Evolutionary conservation across 2,888 invertebrate species (phyloP), one percentile per base, ranked within the genome.

Genomic region (Tenthredo livida): DNA sequence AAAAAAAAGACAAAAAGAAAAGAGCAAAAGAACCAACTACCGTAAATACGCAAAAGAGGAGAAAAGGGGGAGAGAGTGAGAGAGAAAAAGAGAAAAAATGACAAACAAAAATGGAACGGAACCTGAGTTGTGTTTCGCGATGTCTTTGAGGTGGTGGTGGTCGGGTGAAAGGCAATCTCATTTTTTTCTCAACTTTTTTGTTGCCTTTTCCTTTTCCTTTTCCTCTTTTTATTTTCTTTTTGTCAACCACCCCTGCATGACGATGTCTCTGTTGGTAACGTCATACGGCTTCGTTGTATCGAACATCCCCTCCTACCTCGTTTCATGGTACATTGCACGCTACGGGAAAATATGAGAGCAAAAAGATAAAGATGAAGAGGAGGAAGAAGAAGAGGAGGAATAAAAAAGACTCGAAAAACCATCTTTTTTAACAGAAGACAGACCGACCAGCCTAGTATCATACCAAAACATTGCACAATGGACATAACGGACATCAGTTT

Each of bases 251-350:
- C 54, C 86, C 88, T 86, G 88, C 88, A 88, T 88, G 89, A 89
- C 88, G 89, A 89, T 89, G 87, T 87, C 80, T 87, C 85, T 87
- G 80, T 80, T 61, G 15, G 80, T 61, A 80, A 78, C 86, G 85
- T 87, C 85, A 86, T 86, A 21, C 47, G 47, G 78, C 65, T 78
- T 43, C 80, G 61, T 80, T 80, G 80, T 80, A 80, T 78, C 67
- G 83, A 77, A 85, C 61, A 83, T 67, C 58, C 84, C 75, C 86
- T 84, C 85, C 84, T 85, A 82, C 86, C 86, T 89, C 87, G 89
- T 89, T 89, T 89, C 88, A 89, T 87, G 89, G 86, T 85, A 89
- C 88, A 88, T 89, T 89, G 89, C 86, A 61, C 85, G 82, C 58
- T 73, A 40, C n/a, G 50, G 86, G 86, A 89, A 86, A 88, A 86